Conservation (phyloP, 30 jellyfish, hydroid and myxozoan genomes). For the Aurelia coerulea region DNA sequence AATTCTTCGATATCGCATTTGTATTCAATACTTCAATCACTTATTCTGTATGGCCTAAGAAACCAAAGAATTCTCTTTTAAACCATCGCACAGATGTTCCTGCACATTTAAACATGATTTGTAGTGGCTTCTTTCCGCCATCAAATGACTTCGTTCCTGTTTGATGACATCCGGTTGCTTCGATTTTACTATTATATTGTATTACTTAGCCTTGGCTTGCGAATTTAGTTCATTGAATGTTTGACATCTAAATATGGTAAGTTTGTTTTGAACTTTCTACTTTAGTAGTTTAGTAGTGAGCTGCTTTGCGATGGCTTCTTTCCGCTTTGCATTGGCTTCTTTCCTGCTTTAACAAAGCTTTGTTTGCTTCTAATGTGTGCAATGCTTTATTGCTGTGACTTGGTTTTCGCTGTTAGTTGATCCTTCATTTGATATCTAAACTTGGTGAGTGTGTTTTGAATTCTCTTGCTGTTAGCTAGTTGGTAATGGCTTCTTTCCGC, state of each 20-base stretch:
- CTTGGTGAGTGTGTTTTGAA: no score
- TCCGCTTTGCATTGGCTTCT: constrained; percentile 20
- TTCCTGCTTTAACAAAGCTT: background rate
- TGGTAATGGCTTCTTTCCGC: constrained; percentile 3
- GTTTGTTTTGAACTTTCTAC: background rate
- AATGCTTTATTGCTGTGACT: no score
- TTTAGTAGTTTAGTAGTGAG: no score
- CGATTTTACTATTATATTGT: no score
- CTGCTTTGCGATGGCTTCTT: background rate
- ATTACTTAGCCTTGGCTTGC: background rate
- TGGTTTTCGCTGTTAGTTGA: no score
- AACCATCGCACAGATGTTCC: constrained; percentile 1
- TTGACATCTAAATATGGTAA: background rate
- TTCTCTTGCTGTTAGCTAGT: no score
- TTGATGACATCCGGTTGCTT: background rate
- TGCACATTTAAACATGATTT: constrained; percentile 7
- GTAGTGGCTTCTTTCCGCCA: background rate
- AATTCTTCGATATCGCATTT: constrained; percentile 1
- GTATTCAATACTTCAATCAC: background rate
- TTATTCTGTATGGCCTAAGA: background rate
- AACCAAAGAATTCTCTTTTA: background rate
- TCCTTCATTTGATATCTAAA: no score
- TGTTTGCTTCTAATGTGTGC: no score
- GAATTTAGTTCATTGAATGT: background rate
- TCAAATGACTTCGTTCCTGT: constrained; percentile 1